These are phyloP conservation scores for Ictalurus furcatus DNA, from an alignment of 2,113 vertebrate species.

Conservation along the genomic window DNA sequence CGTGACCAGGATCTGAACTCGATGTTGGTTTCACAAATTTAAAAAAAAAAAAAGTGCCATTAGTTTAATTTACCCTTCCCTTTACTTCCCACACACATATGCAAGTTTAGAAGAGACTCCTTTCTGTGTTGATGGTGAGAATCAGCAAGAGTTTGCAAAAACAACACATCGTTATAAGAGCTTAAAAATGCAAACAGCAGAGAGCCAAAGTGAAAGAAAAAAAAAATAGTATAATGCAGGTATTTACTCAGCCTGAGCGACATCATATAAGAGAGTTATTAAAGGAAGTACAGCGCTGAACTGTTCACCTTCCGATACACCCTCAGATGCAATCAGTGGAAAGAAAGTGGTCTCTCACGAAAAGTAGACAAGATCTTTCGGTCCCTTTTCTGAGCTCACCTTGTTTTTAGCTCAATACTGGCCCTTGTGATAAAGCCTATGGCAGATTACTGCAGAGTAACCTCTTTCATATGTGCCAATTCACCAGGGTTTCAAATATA, in stretches of 20 bases:
- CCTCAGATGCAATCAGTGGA: constrained; percentile 49
- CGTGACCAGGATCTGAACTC: constrained; percentile 31
- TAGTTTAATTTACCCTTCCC: constrained; percentile 27
- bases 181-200: constrained; percentile 72
- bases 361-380: constrained; percentile 39
- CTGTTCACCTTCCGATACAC: constrained; percentile 64
- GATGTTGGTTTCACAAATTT: background rate
- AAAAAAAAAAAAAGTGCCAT: background rate
- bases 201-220: constrained; percentile 47
- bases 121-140: constrained; percentile 69
- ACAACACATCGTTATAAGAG: constrained; percentile 76
- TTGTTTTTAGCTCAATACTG: constrained; percentile 26
- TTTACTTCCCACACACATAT: constrained; percentile 32
- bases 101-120: constrained; percentile 59
- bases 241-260: constrained; percentile 69
- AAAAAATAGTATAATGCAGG: constrained; percentile 62
- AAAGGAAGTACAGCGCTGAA: constrained; percentile 67
- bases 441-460: constrained; percentile 6
- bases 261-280: constrained; percentile 59
- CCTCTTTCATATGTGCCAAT: constrained; percentile 15
- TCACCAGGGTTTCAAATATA: constrained; percentile 2
- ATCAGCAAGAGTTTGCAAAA: constrained; percentile 76
- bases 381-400: constrained; percentile 31
- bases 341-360: constrained; percentile 46
- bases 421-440: background rate